Conservation (phyloP, 2,113 vertebrate genomes). For the Lucifuga dentata region DNA sequence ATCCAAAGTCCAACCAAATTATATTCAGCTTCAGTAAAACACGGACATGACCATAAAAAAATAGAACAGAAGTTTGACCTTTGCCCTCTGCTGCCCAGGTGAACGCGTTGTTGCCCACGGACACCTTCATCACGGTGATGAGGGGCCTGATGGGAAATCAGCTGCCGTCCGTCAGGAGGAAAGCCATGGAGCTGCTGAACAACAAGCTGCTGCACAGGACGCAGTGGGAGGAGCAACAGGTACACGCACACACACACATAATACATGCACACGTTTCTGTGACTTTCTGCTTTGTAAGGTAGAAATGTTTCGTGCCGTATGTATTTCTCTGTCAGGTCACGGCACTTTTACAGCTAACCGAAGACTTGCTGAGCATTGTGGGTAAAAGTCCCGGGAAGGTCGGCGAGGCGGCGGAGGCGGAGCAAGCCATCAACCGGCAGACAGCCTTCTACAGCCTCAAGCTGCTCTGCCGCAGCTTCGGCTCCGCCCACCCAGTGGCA, state of each 20-base stretch:
- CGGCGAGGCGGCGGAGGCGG: constrained; percentile 75
- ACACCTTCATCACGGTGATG: constrained; percentile 92
- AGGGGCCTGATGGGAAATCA: constrained; percentile 89
- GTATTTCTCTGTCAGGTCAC: constrained; percentile 77
- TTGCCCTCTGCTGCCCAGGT: constrained; percentile 79
- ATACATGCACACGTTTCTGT: background rate
- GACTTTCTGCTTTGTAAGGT: too few relatives aligned
- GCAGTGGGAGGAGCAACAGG: constrained; percentile 86
- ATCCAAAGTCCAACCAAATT: too few relatives aligned
- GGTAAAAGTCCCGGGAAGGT: constrained; percentile 59
- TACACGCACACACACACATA: constrained; percentile 56
- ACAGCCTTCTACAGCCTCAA: constrained; percentile 95
- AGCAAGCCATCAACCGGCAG: constrained; percentile 93
- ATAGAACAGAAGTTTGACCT: background rate
- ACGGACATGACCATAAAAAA: too few relatives aligned
- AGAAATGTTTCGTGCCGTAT: background rate
- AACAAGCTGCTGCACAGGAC: constrained; percentile 90
- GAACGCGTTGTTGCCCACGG: constrained; percentile 91
- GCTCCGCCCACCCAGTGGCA: constrained; percentile 75
- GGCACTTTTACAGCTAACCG: constrained; percentile 85
- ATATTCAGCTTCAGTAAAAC: too few relatives aligned
- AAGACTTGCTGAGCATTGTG: constrained; percentile 86
- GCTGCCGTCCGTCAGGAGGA: constrained; percentile 90
- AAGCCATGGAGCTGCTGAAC: constrained; percentile 96
- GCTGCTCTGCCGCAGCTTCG: constrained; percentile 92